A percentile compares a stretch with the other conserved stretches of the same genome.
Conservation (phyloP, 2,888 invertebrate species). For the Galeruca laticollis region DNA sequence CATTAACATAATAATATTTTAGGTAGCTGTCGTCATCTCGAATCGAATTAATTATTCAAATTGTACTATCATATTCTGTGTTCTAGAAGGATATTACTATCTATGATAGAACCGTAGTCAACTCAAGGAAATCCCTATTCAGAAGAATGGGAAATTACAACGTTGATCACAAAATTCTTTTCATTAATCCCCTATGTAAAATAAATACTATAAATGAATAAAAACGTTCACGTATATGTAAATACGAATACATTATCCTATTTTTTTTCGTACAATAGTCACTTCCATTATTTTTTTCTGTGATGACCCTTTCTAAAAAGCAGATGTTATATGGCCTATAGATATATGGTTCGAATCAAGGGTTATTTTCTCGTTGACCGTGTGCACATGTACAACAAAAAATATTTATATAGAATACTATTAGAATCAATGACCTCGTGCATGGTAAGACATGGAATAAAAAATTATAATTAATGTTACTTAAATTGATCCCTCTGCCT, state of each 20-base stretch:
- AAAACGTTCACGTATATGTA: not conserved
- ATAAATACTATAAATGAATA: not conserved
- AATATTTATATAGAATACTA: slow-evolving; percentile 43
- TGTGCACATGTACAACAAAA: slow-evolving; percentile 51
- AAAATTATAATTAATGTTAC: slow-evolving; percentile 23
- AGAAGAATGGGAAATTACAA: no score
- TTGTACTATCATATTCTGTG: no score
- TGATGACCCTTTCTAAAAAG: slow-evolving; percentile 50
- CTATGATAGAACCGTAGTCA: no score
- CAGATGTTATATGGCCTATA: slow-evolving; percentile 51
- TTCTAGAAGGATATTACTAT: no score
- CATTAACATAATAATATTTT: no score
- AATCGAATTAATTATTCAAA: no score
- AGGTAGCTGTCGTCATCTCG: no score
- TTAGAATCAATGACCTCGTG: slow-evolving; percentile 39
- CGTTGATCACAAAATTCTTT: no score
- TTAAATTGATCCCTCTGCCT: not conserved
- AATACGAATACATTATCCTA: not conserved
- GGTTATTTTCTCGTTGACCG: slow-evolving; percentile 54
- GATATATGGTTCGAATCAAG: slow-evolving; percentile 48
- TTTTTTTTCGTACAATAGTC: slow-evolving; percentile 22
- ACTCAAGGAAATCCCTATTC: no score
- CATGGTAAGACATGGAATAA: slow-evolving; percentile 29
- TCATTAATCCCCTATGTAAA: no score
- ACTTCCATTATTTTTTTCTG: slow-evolving; percentile 42